Conservation (phyloP, 2,888 invertebrate genomes). For the Parochlus steinenii region DNA sequence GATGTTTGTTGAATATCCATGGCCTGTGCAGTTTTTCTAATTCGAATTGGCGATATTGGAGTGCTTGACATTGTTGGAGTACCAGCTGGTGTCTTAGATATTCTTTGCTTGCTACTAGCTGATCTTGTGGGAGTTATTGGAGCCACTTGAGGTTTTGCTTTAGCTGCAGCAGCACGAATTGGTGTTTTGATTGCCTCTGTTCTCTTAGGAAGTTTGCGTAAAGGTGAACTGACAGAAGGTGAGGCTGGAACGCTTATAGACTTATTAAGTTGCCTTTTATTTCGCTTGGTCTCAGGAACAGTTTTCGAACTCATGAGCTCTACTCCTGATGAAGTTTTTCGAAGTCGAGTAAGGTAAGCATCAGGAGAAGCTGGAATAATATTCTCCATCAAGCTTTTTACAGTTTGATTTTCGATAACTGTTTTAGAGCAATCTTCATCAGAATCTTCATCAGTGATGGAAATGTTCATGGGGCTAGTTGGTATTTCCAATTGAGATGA, state of each 20-base stretch:
- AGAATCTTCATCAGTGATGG: neutral
- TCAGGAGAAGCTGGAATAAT: neutral
- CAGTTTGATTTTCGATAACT: neutral
- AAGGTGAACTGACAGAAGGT: slow-evolving; percentile 1
- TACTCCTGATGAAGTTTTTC: neutral
- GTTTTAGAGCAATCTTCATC: neutral
- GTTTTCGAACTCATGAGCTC: neutral
- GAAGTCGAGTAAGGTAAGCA: neutral
- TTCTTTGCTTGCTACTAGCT: neutral
- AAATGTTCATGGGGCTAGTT: no score
- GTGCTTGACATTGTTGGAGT: no score
- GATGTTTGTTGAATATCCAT: no score
- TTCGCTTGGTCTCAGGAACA: neutral
- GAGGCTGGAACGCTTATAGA: neutral
- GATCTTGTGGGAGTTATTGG: neutral
- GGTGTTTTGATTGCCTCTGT: neutral
- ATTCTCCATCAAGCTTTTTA: neutral
- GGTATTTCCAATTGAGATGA: no score
- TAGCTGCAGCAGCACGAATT: no score
- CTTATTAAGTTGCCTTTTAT: slow-evolving; percentile 1
- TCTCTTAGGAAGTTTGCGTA: neutral
- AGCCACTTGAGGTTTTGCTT: neutral
- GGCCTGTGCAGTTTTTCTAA: no score
- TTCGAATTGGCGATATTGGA: no score
- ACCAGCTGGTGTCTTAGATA: neutral